A percentile compares a stretch with the other conserved stretches of the same genome.
phyloP scores from a whole-genome alignment of 2,888 invertebrate species.

The Melanostoma scalare region DNA sequence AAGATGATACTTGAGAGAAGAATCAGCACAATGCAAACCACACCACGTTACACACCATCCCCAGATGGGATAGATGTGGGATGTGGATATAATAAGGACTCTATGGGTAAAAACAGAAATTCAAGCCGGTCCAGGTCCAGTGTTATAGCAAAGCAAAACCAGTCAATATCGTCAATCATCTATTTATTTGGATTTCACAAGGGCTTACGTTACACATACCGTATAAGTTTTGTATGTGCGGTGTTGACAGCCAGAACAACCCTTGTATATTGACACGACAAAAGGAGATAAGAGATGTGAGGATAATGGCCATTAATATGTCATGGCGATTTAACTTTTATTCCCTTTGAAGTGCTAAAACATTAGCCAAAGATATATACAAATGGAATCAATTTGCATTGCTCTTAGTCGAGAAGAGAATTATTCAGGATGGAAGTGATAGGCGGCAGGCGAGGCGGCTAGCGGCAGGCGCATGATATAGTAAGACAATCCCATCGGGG shows the following conservation, averaged over 20 bases:
- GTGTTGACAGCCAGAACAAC: constrained; percentile 65
- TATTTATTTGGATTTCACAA: constrained; percentile 62
- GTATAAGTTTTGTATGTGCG: constrained; percentile 34
- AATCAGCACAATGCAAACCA: constrained; percentile 40
- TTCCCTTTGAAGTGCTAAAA: constrained; percentile 59
- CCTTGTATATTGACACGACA: constrained; percentile 58
- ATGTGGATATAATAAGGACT: too few species aligned
- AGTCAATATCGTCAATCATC: constrained; percentile 70
- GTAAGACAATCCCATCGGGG: too few species aligned
- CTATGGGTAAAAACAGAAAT: constrained; percentile 5
- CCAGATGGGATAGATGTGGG: too few species aligned
- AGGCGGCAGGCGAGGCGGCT: too few species aligned
- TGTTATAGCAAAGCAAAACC: constrained; percentile 6
- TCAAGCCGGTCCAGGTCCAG: constrained; percentile 17
- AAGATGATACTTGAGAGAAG: constrained; percentile 56
- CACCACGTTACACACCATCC: too few species aligned
- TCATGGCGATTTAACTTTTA: constrained; percentile 72
- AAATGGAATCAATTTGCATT: constrained; percentile 66
- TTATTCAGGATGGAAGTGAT: too few species aligned
- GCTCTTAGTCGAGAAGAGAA: not conserved
- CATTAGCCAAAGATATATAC: constrained; percentile 32
- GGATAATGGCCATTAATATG: constrained; percentile 71
- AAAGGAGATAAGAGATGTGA: constrained; percentile 51
- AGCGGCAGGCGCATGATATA: too few species aligned
- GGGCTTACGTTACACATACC: constrained; percentile 25